phyloP scores from a whole-genome alignment of 2,888 invertebrate genomes.

The Thereva nobilitata region DNA sequence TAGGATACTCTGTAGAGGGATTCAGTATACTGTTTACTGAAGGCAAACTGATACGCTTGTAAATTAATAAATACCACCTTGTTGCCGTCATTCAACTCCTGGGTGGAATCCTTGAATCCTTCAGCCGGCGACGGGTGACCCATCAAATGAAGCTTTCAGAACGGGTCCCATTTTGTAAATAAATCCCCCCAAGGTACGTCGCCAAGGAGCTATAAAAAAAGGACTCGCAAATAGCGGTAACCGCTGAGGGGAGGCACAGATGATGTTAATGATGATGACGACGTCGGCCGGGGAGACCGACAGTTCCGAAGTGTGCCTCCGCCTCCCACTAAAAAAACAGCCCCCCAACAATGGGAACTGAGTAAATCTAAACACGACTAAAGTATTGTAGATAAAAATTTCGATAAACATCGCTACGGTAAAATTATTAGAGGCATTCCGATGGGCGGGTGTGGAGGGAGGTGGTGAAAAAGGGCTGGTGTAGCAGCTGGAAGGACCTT shows the following conservation, averaged over 20 bases:
- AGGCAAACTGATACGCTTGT: constrained; percentile 6
- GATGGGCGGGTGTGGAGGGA: neutral
- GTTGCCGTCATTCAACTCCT: neutral
- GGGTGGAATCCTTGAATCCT: too few relatives aligned
- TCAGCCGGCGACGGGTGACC: too few relatives aligned
- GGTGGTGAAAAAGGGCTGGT: neutral
- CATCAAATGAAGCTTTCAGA: too few relatives aligned
- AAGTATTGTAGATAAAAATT: constrained; percentile 22
- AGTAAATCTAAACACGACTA: constrained; percentile 13
- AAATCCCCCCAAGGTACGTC: too few relatives aligned
- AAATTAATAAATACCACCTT: constrained; percentile 1
- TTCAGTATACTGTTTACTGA: neutral
- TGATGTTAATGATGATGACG: constrained; percentile 3
- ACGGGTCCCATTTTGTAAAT: too few relatives aligned
- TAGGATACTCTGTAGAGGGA: too few relatives aligned
- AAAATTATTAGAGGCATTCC: constrained; percentile 1
- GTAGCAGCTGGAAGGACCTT: neutral
- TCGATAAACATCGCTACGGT: constrained; percentile 10
- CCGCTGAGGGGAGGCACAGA: neutral
- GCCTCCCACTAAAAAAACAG: neutral
- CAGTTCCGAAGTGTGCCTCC: too few relatives aligned
- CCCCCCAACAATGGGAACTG: neutral
- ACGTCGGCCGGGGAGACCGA: neutral
- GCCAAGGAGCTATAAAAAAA: too few relatives aligned
- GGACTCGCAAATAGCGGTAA: too few relatives aligned